Evolutionary conservation across 1,140 invertebrate species (phyloP).

Genomic region (Drosophila littoralis): DNA sequence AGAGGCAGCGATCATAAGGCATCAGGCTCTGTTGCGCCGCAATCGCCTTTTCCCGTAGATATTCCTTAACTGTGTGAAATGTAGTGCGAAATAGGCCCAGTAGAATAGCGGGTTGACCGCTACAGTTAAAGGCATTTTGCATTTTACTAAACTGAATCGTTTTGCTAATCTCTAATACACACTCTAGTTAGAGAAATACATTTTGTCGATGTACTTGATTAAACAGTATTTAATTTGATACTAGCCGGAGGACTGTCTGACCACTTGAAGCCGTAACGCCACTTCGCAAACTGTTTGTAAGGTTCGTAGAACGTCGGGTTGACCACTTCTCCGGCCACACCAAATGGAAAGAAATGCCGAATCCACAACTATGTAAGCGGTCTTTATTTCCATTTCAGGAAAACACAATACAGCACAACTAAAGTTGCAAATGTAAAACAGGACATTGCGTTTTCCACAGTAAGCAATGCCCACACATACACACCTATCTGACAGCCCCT

Average conservation of each 20-base stretch:
- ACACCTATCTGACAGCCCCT: background rate
- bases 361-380: conserved; percentile 15
- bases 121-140: conserved; percentile 58
- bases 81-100: conserved; percentile 43
- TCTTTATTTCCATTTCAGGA: conserved; percentile 63
- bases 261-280: conserved; percentile 41
- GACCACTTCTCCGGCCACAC: conserved; percentile 30
- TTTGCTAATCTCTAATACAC: background rate
- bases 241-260: background rate
- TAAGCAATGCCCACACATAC: conserved; percentile 17
- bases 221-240: conserved; percentile 15
- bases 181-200: conserved; percentile 10
- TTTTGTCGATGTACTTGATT: background rate
- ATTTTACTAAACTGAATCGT: conserved; percentile 25
- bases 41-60: conserved; percentile 40
- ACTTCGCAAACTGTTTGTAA: conserved; percentile 61
- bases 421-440: conserved; percentile 75
- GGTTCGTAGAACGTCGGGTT: conserved; percentile 20
- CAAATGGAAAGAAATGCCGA: conserved; percentile 26
- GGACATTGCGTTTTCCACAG: conserved; percentile 73
- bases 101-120: conserved; percentile 38
- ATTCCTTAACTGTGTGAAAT: conserved; percentile 28
- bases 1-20: conserved; percentile 26
- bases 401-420: conserved; percentile 43
- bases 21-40: conserved; percentile 6